Base-by-base conservation (phyloP, 2,888 invertebrate species). In the Drosophila atripex region DNA sequence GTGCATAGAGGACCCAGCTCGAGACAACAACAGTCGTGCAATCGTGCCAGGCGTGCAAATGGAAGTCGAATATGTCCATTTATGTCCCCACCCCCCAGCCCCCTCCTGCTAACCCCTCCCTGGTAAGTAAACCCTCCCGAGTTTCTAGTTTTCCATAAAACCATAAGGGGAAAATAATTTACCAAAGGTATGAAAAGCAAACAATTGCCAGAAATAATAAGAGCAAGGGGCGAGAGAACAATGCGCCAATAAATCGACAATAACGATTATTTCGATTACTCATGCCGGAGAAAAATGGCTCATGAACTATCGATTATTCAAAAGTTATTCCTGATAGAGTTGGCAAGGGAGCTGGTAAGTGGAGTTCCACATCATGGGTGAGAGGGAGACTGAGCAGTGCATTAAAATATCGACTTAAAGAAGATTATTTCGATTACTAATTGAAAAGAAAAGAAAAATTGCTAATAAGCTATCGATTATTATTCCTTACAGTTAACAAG, bases 21-120 rank as follows among this genome's bases (percentile, higher is more conserved):
- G 32, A 41, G 9, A 69, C 21, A 3, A 21, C 21, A 21, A 21
- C 58, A 68, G 56, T 82, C 83, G 83, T 79, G 83, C 56, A 71
- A 54, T 73, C 80, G 79, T 79, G 79, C 68, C 51, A 54, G 57
- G 55, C 64, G 65, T 65, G 69, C 73, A 79, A 77, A 79, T 77
- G 66, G 69, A 63, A 58, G 23, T 46, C 46, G 52, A 61, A 64
- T 39, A 18, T 21, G 30, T 38, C 41, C 12, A 46, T 21, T 49
- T 41, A 6, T n/a, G 23, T 12, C 23, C 18, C 11, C 2, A 12
- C 14, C 14, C 16, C 1, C 16, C 12, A 9, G 8, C 1, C 16
- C 12, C 12, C n/a, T n/a, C n/a, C n/a, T n/a, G n/a, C n/a, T n/a
- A n/a, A n/a, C n/a, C 11, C 25, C 2, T 18, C 16, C n/a, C 5